phyloP scores from a whole-genome alignment of 2,888 invertebrate genomes.

The Coenonympha glycerion region DNA sequence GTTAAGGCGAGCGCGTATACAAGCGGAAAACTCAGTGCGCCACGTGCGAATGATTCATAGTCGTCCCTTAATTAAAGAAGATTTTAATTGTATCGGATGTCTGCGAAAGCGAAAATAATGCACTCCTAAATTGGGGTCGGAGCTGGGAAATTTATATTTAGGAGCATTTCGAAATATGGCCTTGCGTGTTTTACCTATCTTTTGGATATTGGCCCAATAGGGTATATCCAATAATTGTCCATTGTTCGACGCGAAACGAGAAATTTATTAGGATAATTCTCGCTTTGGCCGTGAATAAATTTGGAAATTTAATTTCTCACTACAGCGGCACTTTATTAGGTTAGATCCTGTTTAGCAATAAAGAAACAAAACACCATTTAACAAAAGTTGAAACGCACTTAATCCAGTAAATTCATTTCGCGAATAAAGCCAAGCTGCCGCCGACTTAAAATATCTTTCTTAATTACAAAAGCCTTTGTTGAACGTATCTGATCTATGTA shows the following conservation, averaged over 20 bases:
- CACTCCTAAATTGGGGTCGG: constrained; percentile 74
- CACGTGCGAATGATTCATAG: constrained; percentile 77
- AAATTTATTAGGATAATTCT: constrained; percentile 29
- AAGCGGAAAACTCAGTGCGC: constrained; percentile 74
- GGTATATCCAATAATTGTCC: constrained; percentile 29
- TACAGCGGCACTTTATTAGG: constrained; percentile 21
- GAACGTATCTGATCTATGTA: constrained; percentile 76
- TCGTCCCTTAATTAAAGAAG: constrained; percentile 77
- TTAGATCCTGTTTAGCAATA: constrained; percentile 32
- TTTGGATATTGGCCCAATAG: constrained; percentile 36
- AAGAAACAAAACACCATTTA: constrained; percentile 37
- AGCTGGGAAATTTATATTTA: constrained; percentile 67
- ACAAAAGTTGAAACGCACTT: constrained; percentile 64
- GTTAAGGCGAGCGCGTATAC: constrained; percentile 57
- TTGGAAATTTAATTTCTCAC: constrained; percentile 23
- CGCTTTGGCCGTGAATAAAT: constrained; percentile 19
- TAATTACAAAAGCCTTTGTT: constrained; percentile 77
- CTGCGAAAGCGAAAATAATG: constrained; percentile 76
- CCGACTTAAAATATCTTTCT: constrained; percentile 75
- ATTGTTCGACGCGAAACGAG: constrained; percentile 29
- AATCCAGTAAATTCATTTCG: constrained; percentile 71
- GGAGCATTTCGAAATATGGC: constrained; percentile 58
- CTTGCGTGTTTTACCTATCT: constrained; percentile 58
- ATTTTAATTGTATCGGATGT: constrained; percentile 78
- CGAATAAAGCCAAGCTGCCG: constrained; percentile 73